Evolutionary conservation across 2,797 vertebrate genomes (phyloP), one percentile per base, ranked within the genome.

Genomic region (Erithacus rubecula): DNA sequence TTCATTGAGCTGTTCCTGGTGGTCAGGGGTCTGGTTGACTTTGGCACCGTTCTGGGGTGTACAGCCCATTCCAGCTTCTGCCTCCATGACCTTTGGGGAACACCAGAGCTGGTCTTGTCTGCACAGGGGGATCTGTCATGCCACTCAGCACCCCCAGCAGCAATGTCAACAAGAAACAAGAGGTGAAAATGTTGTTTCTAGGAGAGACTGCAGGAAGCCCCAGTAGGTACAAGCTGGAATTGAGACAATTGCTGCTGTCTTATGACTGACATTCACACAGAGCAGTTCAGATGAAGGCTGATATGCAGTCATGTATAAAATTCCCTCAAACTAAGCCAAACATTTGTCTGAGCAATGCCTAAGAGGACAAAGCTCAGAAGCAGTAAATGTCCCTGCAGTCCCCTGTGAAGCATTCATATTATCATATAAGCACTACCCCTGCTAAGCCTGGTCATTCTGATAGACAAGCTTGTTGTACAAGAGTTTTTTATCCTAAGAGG

Each of bases 11-110:
- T 49, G 6, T 11, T 81, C 49, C 43, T 85, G n/a, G 18, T 30
- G 47, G 14, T 56, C 10, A 20, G 34, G 15, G 15, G 0, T n/a
- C 58, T 75, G 52, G 10, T 41, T n/a, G 10, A 5, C 36, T 68
- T 34, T 9, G 52, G 30, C 14, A 2, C 29, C 0, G 0, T 44
- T 63, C 37, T 55, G 37, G 32, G 26, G 15, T 2, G 1, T 26
- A 26, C 5, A 55, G 36, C 23, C 47, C 47, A 9, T 68, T 68
- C 67, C 39, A 65, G 68, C 39, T 32, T 11, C 36, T 63, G 51
- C 55, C 55, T 52, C n/a, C 1, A 0, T 4, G 5, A 26, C 43
- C 52, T 63, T 63, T 64, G 27, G 26, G 51, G 41, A 74, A 1
- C 49, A 49, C 26, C 52, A 63, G 21, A 49, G 32, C 36, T 47